These are phyloP conservation scores for Thereva unica DNA, from an alignment of 2,888 invertebrate genomes.

Conservation along the genomic window DNA sequence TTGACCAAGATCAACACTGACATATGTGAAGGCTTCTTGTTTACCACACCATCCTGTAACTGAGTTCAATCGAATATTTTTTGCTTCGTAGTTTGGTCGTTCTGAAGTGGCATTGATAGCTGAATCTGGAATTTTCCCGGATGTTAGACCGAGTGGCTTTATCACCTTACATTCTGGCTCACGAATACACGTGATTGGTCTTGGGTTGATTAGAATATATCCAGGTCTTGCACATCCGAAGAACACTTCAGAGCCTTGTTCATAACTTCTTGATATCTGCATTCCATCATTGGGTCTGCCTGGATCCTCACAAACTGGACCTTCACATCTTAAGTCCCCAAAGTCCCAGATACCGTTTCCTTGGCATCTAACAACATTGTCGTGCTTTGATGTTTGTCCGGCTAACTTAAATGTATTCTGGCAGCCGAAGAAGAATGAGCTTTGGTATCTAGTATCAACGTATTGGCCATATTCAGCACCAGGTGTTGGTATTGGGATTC, in stretches of 20 bases:
- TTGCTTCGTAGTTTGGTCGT: slow-evolving; percentile 88
- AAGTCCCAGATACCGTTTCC: slow-evolving; percentile 96
- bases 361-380: slow-evolving; percentile 90
- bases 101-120: slow-evolving; percentile 95
- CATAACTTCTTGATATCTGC: slow-evolving; percentile 82
- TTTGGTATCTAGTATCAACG: slow-evolving; percentile 86
- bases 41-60: slow-evolving; percentile 98
- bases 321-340: slow-evolving; percentile 90
- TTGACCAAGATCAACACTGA: slow-evolving; percentile 91
- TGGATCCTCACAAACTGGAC: slow-evolving; percentile 95
- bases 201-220: slow-evolving; percentile 87
- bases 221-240: slow-evolving; percentile 91
- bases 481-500: slow-evolving; percentile 86
- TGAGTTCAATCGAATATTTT: slow-evolving; percentile 85
- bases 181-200: slow-evolving; percentile 86
- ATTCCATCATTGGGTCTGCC: slow-evolving; percentile 91
- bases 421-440: slow-evolving; percentile 94
- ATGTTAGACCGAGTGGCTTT: slow-evolving; percentile 85
- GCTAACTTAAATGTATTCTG: slow-evolving; percentile 93
- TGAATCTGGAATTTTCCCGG: slow-evolving; percentile 90
- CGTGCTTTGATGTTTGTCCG: slow-evolving; percentile 88
- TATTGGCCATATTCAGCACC: slow-evolving; percentile 92
- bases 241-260: slow-evolving; percentile 86
- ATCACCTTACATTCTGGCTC: slow-evolving; percentile 95
- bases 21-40: slow-evolving; percentile 93